These are phyloP conservation scores for Charina bottae DNA, from an alignment of 2,113 vertebrate genomes.

Conservation along the genomic window DNA sequence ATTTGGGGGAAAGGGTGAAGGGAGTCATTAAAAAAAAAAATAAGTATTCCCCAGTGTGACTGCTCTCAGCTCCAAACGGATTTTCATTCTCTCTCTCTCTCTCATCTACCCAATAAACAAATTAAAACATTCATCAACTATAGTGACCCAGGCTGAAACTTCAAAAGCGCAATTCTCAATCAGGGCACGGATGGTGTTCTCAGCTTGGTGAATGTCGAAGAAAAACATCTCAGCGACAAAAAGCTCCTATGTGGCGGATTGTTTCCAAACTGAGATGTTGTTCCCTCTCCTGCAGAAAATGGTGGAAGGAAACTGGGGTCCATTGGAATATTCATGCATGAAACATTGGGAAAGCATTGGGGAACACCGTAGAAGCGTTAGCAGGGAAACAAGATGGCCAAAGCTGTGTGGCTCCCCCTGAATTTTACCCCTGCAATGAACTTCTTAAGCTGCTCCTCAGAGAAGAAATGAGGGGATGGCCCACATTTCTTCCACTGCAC, in stretches of 20 bases:
- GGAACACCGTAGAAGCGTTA: too few species aligned
- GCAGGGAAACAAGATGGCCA: too few species aligned
- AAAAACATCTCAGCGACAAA: slow-evolving; percentile 13
- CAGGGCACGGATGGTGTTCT: slow-evolving; percentile 44
- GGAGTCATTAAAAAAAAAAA: slow-evolving; percentile 31
- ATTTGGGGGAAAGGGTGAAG: background rate
- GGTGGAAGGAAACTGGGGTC: slow-evolving; percentile 6
- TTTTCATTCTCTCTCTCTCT: slow-evolving; percentile 35
- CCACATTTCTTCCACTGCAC: too few species aligned
- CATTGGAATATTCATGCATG: background rate
- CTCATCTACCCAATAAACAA: slow-evolving; percentile 49
- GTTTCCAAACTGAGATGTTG: slow-evolving; percentile 12
- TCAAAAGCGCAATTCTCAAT: slow-evolving; percentile 33
- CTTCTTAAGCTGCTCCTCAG: too few species aligned
- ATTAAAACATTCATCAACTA: slow-evolving; percentile 55
- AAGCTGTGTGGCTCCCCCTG: too few species aligned
- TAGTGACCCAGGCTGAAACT: slow-evolving; percentile 53
- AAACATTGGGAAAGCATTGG: too few species aligned
- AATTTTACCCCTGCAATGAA: too few species aligned
- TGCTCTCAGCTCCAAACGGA: slow-evolving; percentile 33
- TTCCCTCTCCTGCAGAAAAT: slow-evolving; percentile 16
- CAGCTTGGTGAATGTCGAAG: background rate
- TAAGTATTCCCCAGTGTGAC: slow-evolving; percentile 40
- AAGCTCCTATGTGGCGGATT: slow-evolving; percentile 21
- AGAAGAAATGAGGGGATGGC: too few species aligned